A percentile compares a stretch with the other conserved stretches of the same genome.
These are phyloP conservation scores for Rhinoderma darwinii DNA, from an alignment of 2,113 vertebrate genomes.

Conservation along the genomic window DNA sequence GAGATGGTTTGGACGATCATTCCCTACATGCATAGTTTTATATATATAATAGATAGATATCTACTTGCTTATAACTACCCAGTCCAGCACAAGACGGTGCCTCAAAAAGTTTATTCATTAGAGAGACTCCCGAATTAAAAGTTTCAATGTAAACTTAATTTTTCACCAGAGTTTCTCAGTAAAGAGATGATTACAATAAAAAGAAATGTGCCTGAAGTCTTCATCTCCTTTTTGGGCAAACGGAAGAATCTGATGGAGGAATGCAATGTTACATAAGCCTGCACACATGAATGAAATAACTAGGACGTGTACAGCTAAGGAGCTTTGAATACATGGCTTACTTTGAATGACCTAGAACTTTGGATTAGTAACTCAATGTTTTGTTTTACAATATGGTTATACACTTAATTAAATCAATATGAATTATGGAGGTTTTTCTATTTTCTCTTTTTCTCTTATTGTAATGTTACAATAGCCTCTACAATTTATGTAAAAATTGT, in stretches of 20 bases:
- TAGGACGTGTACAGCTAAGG: background rate
- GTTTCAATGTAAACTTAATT: too few species aligned
- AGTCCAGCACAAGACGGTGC: too few species aligned
- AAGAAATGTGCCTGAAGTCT: too few species aligned
- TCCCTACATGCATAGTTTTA: too few species aligned
- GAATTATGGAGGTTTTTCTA: constrained; percentile 1
- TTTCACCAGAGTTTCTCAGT: background rate
- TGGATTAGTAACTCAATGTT: constrained; percentile 20
- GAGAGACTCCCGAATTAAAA: too few species aligned
- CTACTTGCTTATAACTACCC: too few species aligned
- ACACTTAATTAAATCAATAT: constrained; percentile 29
- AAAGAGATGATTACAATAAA: background rate
- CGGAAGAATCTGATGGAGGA: background rate
- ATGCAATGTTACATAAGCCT: constrained; percentile 20
- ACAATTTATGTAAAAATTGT: too few species aligned
- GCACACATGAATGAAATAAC: constrained; percentile 44
- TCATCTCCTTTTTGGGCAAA: constrained; percentile 13
- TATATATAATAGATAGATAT: too few species aligned
- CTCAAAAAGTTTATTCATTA: too few species aligned
- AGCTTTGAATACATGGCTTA: background rate
- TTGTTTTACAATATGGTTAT: background rate
- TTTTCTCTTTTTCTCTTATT: background rate
- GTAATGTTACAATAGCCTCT: background rate
- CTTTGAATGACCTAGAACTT: constrained; percentile 38
- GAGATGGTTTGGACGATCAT: too few species aligned